Evolutionary conservation across 1,140 invertebrate genomes (phyloP).

Genomic region (Drosophila yakuba): DNA sequence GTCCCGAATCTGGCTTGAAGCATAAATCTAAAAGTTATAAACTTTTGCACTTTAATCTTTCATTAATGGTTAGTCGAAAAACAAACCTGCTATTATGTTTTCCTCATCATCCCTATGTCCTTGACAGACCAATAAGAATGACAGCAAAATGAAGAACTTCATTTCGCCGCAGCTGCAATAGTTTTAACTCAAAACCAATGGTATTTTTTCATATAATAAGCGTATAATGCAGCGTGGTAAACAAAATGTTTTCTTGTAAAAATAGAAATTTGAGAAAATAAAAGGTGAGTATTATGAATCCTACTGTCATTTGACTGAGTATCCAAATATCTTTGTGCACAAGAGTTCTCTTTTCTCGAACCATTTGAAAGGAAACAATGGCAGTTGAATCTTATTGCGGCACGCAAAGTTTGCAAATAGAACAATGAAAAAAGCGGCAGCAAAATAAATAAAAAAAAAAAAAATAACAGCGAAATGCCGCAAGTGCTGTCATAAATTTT

Average conservation of each 20-base stretch:
- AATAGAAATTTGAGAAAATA: no score
- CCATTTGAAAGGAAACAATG: slow-evolving; percentile 28
- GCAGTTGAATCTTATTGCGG: slow-evolving; percentile 59
- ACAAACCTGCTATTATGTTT: slow-evolving; percentile 6
- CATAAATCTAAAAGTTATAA: background rate
- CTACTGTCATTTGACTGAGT: slow-evolving; percentile 53
- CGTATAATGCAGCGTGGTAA: background rate
- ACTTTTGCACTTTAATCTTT: background rate
- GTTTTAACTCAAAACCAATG: background rate
- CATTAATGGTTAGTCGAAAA: no score
- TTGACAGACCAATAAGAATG: background rate
- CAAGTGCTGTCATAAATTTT: slow-evolving; percentile 79
- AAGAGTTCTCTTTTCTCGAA: slow-evolving; percentile 49
- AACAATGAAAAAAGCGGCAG: slow-evolving; percentile 11
- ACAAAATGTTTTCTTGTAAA: no score
- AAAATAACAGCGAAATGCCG: slow-evolving; percentile 45
- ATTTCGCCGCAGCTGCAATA: background rate
- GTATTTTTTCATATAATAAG: background rate
- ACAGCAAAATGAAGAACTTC: slow-evolving; percentile 2
- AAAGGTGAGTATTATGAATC: slow-evolving; percentile 29
- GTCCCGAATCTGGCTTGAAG: background rate
- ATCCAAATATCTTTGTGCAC: slow-evolving; percentile 22
- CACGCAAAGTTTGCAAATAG: slow-evolving; percentile 59
- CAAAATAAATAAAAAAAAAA: slow-evolving; percentile 37
- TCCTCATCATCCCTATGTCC: background rate